Percentiles rank a stretch among this genome's conserved stretches.
phyloP scores from a whole-genome alignment of 53 echinoderm and acorn worm genomes.

The Mesocentrotus franciscanus region DNA sequence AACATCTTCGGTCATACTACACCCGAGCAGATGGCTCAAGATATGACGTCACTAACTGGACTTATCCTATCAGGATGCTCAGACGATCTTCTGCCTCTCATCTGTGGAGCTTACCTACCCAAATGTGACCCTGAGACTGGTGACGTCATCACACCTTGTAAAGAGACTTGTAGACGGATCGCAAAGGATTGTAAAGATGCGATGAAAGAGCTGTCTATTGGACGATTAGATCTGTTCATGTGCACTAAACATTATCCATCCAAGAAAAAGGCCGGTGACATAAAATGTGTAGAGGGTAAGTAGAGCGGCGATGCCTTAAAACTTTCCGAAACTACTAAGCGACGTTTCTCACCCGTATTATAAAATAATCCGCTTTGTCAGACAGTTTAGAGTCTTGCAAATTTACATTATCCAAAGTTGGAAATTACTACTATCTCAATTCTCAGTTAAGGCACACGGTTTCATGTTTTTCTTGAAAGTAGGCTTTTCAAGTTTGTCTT shows the following conservation, averaged over 20 bases:
- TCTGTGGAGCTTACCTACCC: slow-evolving; percentile 71
- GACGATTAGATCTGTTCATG: slow-evolving; percentile 49
- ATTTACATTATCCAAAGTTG: no score
- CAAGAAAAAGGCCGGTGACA: slow-evolving; percentile 21
- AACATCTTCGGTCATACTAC: slow-evolving; percentile 64
- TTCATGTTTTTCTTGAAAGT: no score
- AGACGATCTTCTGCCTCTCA: slow-evolving; percentile 58
- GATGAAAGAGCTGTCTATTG: slow-evolving; percentile 49
- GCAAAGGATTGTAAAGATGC: slow-evolving; percentile 70
- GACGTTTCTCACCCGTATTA: no score
- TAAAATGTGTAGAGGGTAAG: slow-evolving; percentile 61
- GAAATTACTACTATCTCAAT: no score
- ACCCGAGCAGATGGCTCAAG: slow-evolving; percentile 40
- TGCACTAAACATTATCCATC: slow-evolving; percentile 69
- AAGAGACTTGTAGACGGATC: slow-evolving; percentile 64
- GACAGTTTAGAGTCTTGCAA: no score
- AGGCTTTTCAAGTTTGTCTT: no score
- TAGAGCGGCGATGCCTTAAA: no score
- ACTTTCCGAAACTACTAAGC: no score
- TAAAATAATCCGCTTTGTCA: no score
- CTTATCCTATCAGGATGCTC: slow-evolving; percentile 72
- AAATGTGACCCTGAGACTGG: slow-evolving; percentile 70
- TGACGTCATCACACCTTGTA: slow-evolving; percentile 48
- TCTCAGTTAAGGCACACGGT: no score
- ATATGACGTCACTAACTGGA: slow-evolving; percentile 29